Evolutionary conservation across 1,140 invertebrate species (phyloP), one percentile per base, ranked within the genome.

Genomic region (Trachymyrmex cornetzi): DNA sequence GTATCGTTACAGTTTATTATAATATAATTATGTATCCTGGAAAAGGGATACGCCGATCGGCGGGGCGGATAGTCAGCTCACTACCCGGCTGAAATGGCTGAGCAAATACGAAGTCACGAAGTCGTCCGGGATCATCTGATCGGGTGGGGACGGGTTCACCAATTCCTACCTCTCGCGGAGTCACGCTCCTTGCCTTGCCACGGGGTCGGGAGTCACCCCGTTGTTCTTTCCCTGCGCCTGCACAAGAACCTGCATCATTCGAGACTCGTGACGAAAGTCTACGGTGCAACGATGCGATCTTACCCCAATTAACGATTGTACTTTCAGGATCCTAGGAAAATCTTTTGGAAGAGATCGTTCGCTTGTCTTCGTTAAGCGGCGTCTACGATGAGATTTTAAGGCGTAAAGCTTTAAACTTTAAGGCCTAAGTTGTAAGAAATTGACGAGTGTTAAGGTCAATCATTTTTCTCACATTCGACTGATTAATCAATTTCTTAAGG

Each of bases 1-100:
- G 72, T 84, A 95, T 95, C 94, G 94, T 94, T 95, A 95, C 94
- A 95, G 92, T 95, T 95, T 95, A 95, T 95, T 95, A 95, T 95
- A 95, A 94, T 95, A 95, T 95, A 95, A 95, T 95, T 95, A 95
- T 93, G 95, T 95, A 94, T 93, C 94, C 93, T 92, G 90, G 88
- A 91, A 94, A 88, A 81, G 64, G 64, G 48, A 89, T 84, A 72
- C 88, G 91, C 87, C 91, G 92, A 93, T 92, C 89, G 88, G 66
- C 24, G 80, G 88, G 77, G 80, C 87, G 92, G 92, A 93, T 93
- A 93, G 89, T 71, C 44, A 69, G 79, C 50, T 57, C 55, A 11
- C 77, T 71, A 48, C 12, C 27, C 50, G 53, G 66, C 84, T 84
- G 85, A 93, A 94, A 93, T 87, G 88, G 88, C 93, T 95, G 93